Evolutionary conservation across 1,140 invertebrate species (phyloP), one percentile per base, ranked within the genome.

Genomic region (Drosophila arizonae): DNA sequence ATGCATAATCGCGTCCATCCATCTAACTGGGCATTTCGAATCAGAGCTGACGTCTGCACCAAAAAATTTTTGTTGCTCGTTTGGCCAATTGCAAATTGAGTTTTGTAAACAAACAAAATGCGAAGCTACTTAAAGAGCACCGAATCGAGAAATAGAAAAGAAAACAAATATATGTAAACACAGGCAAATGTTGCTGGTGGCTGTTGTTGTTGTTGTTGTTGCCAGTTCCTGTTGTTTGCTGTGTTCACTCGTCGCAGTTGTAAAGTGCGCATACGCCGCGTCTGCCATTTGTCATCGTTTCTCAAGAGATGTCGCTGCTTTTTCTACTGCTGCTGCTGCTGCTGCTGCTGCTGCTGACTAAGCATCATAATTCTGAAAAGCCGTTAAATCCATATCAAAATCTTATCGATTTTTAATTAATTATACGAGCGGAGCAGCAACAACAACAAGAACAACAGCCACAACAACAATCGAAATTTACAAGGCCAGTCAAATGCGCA

Each of bases 391-490:
- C 81, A 88, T 88, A 87, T 87, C 84, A 82, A 80, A 81, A 62
- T 88, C 84, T 88, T 87, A 87, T 87, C 84, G 84, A 87, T 88
- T 87, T 82, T 87, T 88, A 87, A 87, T 87, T 87, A 87, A 87
- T 87, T 88, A 87, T 87, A 68, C 73, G 48, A 67, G 61, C 66
- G 57, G 48, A 67, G 61, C 66, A 65, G 9, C 54, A 36, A 33
- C 43, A 60, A 28, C n/a, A 17, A 17, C 17, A 17, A 17, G 17
- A 17, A 17, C 17, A 17, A 17, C 17, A 17, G 1, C 17, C 17
- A 17, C 51, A 64, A 13, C 58, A 70, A 63, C 41, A 56, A 39
- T 33, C 24, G 10, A 54, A 36, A 64, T 67, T 67, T 61, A 58
- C 70, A 72, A 67, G 70, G 70, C 64, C 70, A 67, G 52, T 50